Conservation (phyloP, 2,113 vertebrate genomes). For the Bettongia penicillata region DNA sequence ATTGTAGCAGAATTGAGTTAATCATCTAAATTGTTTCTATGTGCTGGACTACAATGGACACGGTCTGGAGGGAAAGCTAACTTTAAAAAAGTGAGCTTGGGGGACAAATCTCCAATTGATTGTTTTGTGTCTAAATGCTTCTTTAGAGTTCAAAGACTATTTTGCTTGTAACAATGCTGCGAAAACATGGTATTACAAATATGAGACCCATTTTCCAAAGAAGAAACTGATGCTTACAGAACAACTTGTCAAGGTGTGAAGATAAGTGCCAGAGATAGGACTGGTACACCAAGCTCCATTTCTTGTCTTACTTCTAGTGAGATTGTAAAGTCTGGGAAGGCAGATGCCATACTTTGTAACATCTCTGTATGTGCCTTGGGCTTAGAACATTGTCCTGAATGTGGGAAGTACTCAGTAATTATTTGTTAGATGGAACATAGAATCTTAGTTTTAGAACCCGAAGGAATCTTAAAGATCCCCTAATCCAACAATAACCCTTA, state of each 20-base stretch:
- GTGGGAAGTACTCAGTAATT: background rate
- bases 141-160: background rate
- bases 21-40: background rate
- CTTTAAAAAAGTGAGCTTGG: background rate
- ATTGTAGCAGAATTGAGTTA: background rate
- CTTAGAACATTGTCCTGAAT: background rate
- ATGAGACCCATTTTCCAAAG: background rate
- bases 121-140: background rate
- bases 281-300: background rate
- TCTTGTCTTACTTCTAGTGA: background rate
- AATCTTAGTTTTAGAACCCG: background rate
- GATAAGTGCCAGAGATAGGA: background rate
- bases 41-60: background rate
- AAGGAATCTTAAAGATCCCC: background rate
- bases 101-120: background rate
- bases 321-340: background rate
- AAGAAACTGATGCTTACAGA: background rate
- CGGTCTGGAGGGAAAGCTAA: background rate
- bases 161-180: background rate
- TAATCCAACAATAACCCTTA: background rate
- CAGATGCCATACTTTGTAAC: background rate
- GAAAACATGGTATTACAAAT: background rate
- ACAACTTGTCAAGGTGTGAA: background rate
- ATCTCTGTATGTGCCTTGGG: background rate
- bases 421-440: background rate